phyloP scores from a whole-genome alignment of 2,888 invertebrate genomes.

The Zeuzera pyrina region DNA sequence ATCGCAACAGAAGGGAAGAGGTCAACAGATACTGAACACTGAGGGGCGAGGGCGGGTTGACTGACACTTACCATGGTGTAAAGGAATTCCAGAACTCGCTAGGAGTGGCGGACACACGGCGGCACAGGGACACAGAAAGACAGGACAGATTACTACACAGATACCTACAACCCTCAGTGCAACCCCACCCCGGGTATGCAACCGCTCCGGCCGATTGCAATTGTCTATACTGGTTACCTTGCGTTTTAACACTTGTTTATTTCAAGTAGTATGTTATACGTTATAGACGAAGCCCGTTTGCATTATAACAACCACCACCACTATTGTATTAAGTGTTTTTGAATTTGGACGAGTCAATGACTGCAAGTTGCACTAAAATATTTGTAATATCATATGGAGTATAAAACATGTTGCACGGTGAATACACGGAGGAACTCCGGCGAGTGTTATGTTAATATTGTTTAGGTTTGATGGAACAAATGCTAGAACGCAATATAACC shows the following conservation, averaged over 20 bases:
- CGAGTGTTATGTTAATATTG: conserved; percentile 35
- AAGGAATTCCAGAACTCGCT: conserved; percentile 99
- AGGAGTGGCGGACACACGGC: conserved; percentile 82
- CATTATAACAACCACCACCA: conserved; percentile 68
- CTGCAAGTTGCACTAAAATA: conserved; percentile 48
- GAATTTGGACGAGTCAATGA: conserved; percentile 14
- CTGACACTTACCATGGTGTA: conserved; percentile 97
- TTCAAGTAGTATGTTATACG: conserved; percentile 27
- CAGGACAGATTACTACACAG: conserved; percentile 76
- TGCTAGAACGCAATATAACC: conserved; percentile 73
- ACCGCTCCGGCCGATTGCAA: conserved; percentile 58
- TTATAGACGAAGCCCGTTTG: conserved; percentile 60
- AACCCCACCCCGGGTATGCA: conserved; percentile 67
- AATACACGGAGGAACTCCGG: conserved; percentile 42
- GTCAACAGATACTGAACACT: conserved; percentile 72
- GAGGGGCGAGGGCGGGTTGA: conserved; percentile 75
- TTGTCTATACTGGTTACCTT: conserved; percentile 69
- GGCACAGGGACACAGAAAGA: conserved; percentile 81
- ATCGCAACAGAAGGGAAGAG: conserved; percentile 71
- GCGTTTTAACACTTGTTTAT: conserved; percentile 64
- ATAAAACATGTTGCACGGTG: conserved; percentile 50
- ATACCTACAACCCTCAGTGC: conserved; percentile 74
- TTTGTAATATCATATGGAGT: conserved; percentile 26
- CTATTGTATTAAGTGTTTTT: conserved; percentile 18
- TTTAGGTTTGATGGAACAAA: conserved; percentile 54